Evolutionary conservation across 2,888 invertebrate genomes (phyloP).

Genomic region (Sturmia bella): DNA sequence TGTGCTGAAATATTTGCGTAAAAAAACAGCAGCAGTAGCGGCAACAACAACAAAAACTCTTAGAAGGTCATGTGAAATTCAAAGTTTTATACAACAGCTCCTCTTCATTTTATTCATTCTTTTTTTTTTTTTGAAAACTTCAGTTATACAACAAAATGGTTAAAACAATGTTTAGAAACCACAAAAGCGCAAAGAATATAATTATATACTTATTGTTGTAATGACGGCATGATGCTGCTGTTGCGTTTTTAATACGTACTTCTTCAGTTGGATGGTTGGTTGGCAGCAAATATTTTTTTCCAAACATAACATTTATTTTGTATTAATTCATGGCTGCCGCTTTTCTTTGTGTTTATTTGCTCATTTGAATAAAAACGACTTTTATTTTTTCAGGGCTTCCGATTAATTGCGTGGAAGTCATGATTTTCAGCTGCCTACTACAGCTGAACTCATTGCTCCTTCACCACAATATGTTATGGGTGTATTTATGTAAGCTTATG

Average conservation of each 20-base stretch:
- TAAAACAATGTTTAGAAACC: constrained; percentile 2
- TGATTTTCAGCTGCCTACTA: constrained; percentile 30
- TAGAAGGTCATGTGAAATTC: constrained; percentile 63
- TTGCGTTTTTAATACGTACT: not conserved
- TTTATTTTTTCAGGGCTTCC: not conserved
- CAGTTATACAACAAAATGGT: not conserved
- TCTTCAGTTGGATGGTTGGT: not conserved
- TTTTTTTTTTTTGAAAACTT: not conserved
- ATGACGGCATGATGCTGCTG: not conserved
- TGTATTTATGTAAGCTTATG: no score
- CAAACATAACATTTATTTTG: constrained; percentile 41
- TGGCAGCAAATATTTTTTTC: constrained; percentile 15
- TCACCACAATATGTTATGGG: no score
- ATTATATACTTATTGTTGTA: constrained; percentile 25
- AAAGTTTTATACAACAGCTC: constrained; percentile 42
- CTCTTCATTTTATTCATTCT: not conserved
- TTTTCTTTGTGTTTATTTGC: constrained; percentile 1
- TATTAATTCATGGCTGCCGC: constrained; percentile 35
- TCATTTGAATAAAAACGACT: constrained; percentile 6
- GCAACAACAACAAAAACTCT: not conserved
- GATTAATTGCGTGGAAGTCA: constrained; percentile 38
- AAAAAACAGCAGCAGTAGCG: no score
- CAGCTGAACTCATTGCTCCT: constrained; percentile 13
- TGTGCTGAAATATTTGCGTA: constrained; percentile 15
- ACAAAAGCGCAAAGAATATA: constrained; percentile 27